A percentile compares a stretch with the other conserved stretches of the same genome.
Evolutionary conservation across 2,113 vertebrate species (phyloP).

Genomic region (Phylloscopus trochilus): DNA sequence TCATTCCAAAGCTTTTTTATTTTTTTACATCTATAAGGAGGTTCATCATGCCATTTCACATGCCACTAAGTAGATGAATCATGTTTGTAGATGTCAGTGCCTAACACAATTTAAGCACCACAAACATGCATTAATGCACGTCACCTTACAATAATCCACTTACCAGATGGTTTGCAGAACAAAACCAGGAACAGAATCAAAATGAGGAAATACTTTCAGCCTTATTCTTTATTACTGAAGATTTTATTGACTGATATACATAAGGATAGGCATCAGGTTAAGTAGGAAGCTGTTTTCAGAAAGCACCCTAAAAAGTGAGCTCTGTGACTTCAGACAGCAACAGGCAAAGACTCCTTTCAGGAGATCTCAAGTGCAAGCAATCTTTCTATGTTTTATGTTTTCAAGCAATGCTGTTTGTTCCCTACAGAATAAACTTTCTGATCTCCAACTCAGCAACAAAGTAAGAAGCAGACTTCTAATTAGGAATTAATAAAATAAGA

Average conservation of each 20-base stretch:
- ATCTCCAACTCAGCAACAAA: background rate
- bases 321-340: background rate
- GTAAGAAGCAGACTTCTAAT: background rate
- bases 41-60: background rate
- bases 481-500: constrained; percentile 7
- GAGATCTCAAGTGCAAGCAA: background rate
- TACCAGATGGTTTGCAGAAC: background rate
- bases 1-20: background rate
- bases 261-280: background rate
- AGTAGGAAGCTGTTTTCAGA: background rate
- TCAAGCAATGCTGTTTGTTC: background rate
- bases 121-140: background rate
- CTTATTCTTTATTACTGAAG: background rate
- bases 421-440: background rate
- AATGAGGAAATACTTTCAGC: background rate
- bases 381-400: background rate
- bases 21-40: background rate
- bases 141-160: background rate
- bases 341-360: background rate
- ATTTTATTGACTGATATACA: background rate
- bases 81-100: background rate
- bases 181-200: constrained; percentile 3
- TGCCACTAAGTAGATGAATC: background rate
- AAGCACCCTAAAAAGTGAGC: background rate
- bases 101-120: background rate